Evolutionary conservation across 2,113 vertebrate genomes (phyloP).

Genomic region (Hepsetus odoe): DNA sequence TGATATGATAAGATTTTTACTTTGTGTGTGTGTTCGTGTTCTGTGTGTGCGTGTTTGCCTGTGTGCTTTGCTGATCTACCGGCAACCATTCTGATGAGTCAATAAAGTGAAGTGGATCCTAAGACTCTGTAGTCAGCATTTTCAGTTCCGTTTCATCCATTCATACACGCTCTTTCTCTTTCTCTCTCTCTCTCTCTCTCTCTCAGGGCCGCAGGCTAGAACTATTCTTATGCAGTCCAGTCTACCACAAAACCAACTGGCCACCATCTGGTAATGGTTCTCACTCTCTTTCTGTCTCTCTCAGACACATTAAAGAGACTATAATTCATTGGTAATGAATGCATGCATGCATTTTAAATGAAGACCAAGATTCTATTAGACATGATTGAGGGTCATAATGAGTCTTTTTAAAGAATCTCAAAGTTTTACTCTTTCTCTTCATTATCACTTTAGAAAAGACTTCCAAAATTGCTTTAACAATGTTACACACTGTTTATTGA

Average conservation of each 20-base stretch:
- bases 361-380: background rate
- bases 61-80: background rate
- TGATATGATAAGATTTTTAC: background rate
- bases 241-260: constrained; percentile 94
- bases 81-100: constrained; percentile 20
- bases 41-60: background rate
- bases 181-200: constrained; percentile 8
- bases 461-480: background rate
- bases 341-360: background rate
- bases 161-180: background rate
- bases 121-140: constrained; percentile 20
- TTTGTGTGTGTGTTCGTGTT: background rate
- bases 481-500: background rate
- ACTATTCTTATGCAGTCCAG: constrained; percentile 99
- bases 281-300: background rate
- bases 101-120: constrained; percentile 15
- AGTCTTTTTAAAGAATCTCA: background rate
- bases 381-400: background rate
- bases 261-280: constrained; percentile 91
- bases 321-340: no score
- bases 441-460: background rate
- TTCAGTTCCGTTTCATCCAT: background rate
- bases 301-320: background rate
- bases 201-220: constrained; percentile 92
- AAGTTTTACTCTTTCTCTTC: background rate